Evolutionary conservation across 2,113 vertebrate genomes (phyloP).

Genomic region (Pseudopodoces humilis): DNA sequence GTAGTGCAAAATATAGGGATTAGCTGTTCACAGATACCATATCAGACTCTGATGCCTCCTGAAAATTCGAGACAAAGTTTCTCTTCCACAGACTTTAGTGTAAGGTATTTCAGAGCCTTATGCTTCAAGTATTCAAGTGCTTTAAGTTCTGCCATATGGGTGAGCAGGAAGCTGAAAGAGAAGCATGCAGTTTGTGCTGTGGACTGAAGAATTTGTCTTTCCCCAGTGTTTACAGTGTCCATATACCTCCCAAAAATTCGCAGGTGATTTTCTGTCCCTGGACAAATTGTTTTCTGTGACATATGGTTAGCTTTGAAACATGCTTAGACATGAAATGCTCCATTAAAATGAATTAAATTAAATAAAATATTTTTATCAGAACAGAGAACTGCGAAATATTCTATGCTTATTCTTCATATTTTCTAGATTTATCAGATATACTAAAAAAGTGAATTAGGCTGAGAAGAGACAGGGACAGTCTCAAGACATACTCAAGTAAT

Average conservation of each 20-base stretch:
- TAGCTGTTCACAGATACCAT: not conserved
- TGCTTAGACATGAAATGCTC: not conserved
- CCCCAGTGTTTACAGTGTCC: not conserved
- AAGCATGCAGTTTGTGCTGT: not conserved
- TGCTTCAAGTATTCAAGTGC: not conserved
- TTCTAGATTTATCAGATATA: not conserved
- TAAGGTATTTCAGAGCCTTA: not conserved
- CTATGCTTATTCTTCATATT: not conserved
- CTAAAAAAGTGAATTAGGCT: not conserved
- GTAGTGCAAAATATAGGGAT: not conserved
- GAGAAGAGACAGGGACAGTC: not conserved
- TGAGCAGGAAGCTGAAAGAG: not conserved
- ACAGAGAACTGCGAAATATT: not conserved
- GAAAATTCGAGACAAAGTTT: not conserved
- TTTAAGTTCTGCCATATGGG: not conserved
- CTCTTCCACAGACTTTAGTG: not conserved
- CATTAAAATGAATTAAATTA: not conserved
- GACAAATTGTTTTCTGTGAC: not conserved
- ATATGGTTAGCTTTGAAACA: not conserved
- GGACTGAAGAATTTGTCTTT: not conserved
- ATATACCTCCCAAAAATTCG: not conserved
- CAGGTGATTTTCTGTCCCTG: not conserved
- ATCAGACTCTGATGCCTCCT: not conserved
- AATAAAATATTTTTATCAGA: not conserved
- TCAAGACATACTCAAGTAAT: not conserved